Percentiles rank a stretch among this genome's conserved stretches.
phyloP scores from a whole-genome alignment of 2,113 vertebrate species.

The Beaufortia kweichowensis region DNA sequence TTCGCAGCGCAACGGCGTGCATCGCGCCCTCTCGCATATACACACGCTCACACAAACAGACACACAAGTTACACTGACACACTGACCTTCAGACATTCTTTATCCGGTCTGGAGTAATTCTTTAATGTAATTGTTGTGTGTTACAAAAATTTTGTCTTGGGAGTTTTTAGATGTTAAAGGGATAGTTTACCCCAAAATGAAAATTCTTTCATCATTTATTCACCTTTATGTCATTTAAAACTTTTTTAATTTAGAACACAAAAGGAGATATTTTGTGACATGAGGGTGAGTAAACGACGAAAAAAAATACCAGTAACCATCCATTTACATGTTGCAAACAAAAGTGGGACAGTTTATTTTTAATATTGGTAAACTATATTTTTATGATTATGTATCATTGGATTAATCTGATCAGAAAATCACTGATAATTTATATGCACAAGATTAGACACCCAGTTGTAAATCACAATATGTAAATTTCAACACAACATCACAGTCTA shows the following conservation, averaged over 20 bases:
- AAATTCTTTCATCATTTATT: background rate
- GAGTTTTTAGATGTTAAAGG: background rate
- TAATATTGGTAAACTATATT: background rate
- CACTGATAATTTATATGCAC: too few species aligned
- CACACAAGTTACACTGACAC: constrained; percentile 31
- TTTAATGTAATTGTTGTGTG: constrained; percentile 4
- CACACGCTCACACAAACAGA: constrained; percentile 21
- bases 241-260: background rate
- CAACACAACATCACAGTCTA: constrained; percentile 38
- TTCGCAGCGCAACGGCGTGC: constrained; percentile 3
- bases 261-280: background rate
- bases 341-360: too few species aligned
- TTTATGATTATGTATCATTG: background rate
- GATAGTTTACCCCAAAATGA: background rate
- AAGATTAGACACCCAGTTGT: too few species aligned
- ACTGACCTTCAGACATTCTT: constrained; percentile 49
- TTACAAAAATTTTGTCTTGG: constrained; percentile 24
- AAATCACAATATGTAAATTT: background rate
- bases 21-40: constrained; percentile 8
- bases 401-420: too few species aligned
- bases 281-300: too few species aligned
- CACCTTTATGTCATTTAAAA: background rate
- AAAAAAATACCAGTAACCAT: too few species aligned
- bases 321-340: too few species aligned
- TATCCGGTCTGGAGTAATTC: constrained; percentile 1